Evolutionary conservation across 64 coral and sea anemone species (phyloP).

Genomic region (Pocillopora verrucosa): DNA sequence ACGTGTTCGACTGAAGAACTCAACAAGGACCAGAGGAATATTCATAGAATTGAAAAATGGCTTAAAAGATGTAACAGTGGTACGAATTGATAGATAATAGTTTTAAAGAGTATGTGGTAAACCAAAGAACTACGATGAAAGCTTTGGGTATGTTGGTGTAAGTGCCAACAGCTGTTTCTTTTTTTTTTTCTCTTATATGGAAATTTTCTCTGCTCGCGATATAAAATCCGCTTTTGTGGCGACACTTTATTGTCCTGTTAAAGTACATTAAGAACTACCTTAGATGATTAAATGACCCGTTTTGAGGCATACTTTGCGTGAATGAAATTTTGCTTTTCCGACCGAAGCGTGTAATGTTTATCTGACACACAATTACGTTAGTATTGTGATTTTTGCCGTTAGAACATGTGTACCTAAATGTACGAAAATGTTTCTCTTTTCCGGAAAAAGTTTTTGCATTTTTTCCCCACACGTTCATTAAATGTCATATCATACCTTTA

Average conservation of each 20-base stretch:
- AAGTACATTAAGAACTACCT: background rate
- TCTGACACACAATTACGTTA: no score
- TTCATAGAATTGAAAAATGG: slow-evolving; percentile 88
- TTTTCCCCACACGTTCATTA: no score
- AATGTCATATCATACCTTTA: no score
- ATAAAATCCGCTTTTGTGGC: background rate
- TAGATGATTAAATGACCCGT: background rate
- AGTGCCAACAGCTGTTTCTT: slow-evolving; percentile 28
- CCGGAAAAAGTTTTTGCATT: no score
- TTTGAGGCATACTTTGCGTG: background rate
- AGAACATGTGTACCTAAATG: no score
- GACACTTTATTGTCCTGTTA: background rate
- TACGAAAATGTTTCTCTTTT: no score
- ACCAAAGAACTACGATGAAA: background rate
- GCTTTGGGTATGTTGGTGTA: background rate
- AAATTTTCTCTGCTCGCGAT: background rate
- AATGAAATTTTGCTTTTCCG: no score
- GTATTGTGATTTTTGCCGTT: no score
- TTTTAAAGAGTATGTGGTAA: slow-evolving; percentile 4
- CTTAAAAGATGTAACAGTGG: slow-evolving; percentile 75
- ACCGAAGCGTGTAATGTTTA: no score
- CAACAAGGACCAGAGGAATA: slow-evolving; percentile 58
- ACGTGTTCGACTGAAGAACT: slow-evolving; percentile 69
- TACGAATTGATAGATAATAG: background rate
- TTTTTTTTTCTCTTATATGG: background rate